Conservation (phyloP, 2,888 invertebrate species). For the Yponomeuta plumbellus region DNA sequence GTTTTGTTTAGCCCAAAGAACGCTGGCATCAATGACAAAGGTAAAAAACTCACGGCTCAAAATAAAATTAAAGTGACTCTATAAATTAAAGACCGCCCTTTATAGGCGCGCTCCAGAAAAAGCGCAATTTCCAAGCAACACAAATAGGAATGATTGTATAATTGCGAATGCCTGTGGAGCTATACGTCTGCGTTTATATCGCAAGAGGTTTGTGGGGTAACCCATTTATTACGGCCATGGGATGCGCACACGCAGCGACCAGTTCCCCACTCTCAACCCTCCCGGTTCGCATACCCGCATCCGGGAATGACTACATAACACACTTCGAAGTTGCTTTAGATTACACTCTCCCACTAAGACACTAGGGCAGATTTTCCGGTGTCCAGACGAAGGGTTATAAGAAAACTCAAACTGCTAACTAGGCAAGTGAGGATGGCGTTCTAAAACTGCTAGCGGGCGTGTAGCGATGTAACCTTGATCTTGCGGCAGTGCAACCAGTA, state of each 20-base stretch:
- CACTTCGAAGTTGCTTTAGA: background rate
- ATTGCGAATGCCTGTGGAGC: conserved; percentile 8
- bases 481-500: conserved; percentile 60
- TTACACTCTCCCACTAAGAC: background rate
- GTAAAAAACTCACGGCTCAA: background rate
- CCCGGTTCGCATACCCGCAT: conserved; percentile 51
- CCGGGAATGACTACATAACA: conserved; percentile 47
- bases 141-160: background rate
- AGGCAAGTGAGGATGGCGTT: conserved; percentile 54
- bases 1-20: background rate
- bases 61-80: background rate
- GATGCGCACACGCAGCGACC: conserved; percentile 54
- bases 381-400: background rate
- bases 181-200: conserved; percentile 45
- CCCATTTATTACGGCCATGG: conserved; percentile 62
- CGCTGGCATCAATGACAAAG: background rate
- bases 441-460: conserved; percentile 40
- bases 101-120: background rate
- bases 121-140: background rate
- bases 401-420: conserved; percentile 32
- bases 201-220: conserved; percentile 74
- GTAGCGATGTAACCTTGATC: conserved; percentile 65
- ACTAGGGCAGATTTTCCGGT: conserved; percentile 6
- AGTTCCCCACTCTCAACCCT: conserved; percentile 40
- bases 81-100: conserved; percentile 1